phyloP scores from a whole-genome alignment of 30 jellyfish, hydroid and myxozoan genomes.

The Aurelia aurita region DNA sequence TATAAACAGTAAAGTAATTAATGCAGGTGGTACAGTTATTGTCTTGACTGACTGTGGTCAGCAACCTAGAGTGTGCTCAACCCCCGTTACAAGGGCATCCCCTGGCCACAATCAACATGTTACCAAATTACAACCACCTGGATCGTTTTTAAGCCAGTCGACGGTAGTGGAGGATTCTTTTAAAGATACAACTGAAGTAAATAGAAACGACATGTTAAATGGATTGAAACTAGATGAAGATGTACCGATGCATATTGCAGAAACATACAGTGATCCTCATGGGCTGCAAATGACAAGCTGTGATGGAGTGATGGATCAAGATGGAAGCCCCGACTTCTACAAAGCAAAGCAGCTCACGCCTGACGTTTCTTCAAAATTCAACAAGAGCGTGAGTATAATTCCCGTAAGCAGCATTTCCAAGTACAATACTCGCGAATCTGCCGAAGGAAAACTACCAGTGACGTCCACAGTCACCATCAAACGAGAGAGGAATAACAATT shows the following conservation, averaged over 20 bases:
- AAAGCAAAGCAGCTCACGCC: neutral
- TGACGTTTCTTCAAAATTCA: neutral
- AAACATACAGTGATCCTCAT: neutral
- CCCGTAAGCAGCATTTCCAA: neutral
- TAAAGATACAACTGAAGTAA: neutral
- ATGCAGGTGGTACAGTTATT: slow-evolving; percentile 76
- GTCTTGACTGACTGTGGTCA: slow-evolving; percentile 68
- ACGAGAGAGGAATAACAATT: slow-evolving; percentile 55
- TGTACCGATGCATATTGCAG: neutral
- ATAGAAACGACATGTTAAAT: neutral
- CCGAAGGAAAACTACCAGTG: slow-evolving; percentile 7
- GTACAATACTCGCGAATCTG: slow-evolving; percentile 18
- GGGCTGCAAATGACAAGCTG: neutral
- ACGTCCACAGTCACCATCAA: slow-evolving; percentile 7
- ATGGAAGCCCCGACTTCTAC: neutral
- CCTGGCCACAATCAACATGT: neutral
- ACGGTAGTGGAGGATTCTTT: neutral
- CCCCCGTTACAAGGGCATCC: neutral
- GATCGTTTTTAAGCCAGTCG: neutral
- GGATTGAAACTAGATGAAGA: neutral
- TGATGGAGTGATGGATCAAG: neutral
- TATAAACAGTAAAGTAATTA: slow-evolving; percentile 52
- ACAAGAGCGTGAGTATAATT: neutral
- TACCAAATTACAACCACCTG: neutral
- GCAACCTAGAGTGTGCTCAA: slow-evolving; percentile 15